Evolutionary conservation across 2,113 vertebrate genomes (phyloP), one percentile per base, ranked within the genome.

Genomic region (Rafetus swinhoei): DNA sequence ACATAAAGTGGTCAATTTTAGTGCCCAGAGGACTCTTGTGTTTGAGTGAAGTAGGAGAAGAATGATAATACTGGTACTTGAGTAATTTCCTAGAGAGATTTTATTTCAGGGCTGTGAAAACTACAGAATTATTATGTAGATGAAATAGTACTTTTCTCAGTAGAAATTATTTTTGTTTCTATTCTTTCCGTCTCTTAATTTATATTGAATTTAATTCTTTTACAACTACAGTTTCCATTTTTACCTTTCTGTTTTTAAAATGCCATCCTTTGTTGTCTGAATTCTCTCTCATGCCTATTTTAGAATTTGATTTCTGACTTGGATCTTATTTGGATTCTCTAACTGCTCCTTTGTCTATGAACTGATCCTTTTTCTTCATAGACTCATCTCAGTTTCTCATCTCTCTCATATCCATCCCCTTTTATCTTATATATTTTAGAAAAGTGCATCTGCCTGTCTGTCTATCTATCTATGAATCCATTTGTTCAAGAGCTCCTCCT

Each of bases 221-320:
- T 6, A 79, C 1, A 9, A 52, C 13, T 9, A 39, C 39, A 59
- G 7, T 8, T 69, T 6, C 7, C 0, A 5, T 82, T 32, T 4
- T 57, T 16, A 0, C 2, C 9, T 52, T 39, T 25, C 32, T n/a
- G 7, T 14, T n/a, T 10, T 12, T 24, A 35, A 27, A 18, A 18
- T 21, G 25, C 24, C 4, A 9, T 88, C 60, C 1, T 77, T 9
- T 52, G 27, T 29, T 45, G 90, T 82, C 15, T 85, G 32, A 76
- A 29, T 81, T 89, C 2, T 79, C 4, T 56, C 13, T 89, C 2
- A 1, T 82, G 15, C 18, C 29, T 25, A 35, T n/a, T 90, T 82
- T 50, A 62, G 9, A n/a, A 2, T 16, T 81, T 85, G 1, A 22
- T 27, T 85, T 85, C 86, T 9, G 52, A 65, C 54, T 94, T 86